A percentile compares a stretch with the other conserved stretches of the same genome.
phyloP scores from a whole-genome alignment of 2,888 invertebrate genomes.

The Leptogaster cylindrica region DNA sequence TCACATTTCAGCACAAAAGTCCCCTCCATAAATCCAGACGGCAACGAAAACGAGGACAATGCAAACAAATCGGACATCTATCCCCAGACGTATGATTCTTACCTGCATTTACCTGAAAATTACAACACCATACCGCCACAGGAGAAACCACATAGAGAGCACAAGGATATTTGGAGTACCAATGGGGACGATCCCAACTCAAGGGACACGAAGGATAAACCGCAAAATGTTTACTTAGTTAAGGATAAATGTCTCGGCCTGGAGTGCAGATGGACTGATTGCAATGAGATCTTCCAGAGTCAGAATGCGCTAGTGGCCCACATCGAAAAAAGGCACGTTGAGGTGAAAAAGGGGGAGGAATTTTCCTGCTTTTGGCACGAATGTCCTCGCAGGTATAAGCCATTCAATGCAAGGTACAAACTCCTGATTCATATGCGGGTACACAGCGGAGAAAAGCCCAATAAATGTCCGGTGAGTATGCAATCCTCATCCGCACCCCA shows the following conservation, averaged over 20 bases:
- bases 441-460: constrained; percentile 98
- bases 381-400: constrained; percentile 86
- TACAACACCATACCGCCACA: constrained; percentile 52
- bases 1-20: constrained; percentile 18
- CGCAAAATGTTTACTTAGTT: constrained; percentile 16
- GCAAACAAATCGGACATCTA: background rate
- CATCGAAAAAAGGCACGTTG: constrained; percentile 87
- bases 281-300: constrained; percentile 78
- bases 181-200: constrained; percentile 51
- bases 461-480: constrained; percentile 92
- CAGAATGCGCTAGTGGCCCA: constrained; percentile 82
- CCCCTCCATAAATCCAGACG: background rate
- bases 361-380: constrained; percentile 94
- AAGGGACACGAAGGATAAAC: constrained; percentile 30
- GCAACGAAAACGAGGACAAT: background rate
- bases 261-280: constrained; percentile 85
- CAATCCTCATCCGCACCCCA: too few relatives aligned
- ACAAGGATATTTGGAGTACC: constrained; percentile 61
- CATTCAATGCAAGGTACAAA: constrained; percentile 98
- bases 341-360: constrained; percentile 82
- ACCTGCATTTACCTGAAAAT: constrained; percentile 54
- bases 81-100: constrained; percentile 48
- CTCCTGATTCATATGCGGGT: constrained; percentile 95
- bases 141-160: constrained; percentile 59
- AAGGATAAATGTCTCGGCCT: constrained; percentile 1